Conservation (phyloP, 2,113 vertebrate species). For the Chascanopsetta lugubris region DNA sequence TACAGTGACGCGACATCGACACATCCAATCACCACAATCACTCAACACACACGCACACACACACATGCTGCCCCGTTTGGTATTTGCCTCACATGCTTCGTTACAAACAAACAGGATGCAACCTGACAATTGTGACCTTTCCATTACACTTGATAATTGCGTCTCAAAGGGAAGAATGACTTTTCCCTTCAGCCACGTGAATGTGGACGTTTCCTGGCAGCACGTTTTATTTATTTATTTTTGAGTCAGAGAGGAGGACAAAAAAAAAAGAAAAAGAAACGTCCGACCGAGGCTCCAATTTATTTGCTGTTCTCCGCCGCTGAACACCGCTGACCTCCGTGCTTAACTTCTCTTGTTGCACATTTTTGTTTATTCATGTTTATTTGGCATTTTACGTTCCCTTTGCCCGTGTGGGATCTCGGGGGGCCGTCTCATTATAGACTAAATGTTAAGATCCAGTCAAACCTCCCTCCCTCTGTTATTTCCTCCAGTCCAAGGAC, state of each 20-base stretch:
- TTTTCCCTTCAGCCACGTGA: slow-evolving; percentile 17
- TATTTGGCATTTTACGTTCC: slow-evolving; percentile 27
- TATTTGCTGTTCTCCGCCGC: slow-evolving; percentile 15
- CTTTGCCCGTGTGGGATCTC: slow-evolving; percentile 22
- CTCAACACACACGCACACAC: too few species aligned
- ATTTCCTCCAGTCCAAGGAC: slow-evolving; percentile 13
- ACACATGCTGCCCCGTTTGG: not conserved
- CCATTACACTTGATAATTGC: slow-evolving; percentile 37
- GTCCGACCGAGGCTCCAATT: slow-evolving; percentile 10
- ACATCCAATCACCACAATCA: slow-evolving; percentile 6
- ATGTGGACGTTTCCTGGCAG: slow-evolving; percentile 37
- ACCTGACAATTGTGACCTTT: slow-evolving; percentile 50
- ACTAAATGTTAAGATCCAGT: slow-evolving; percentile 37
- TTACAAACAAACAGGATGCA: slow-evolving; percentile 26
- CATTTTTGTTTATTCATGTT: slow-evolving; percentile 12
- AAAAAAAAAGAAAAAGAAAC: too few species aligned
- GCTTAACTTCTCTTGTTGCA: not conserved
- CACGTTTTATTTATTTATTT: slow-evolving; percentile 12
- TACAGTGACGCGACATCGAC: not conserved
- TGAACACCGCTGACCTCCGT: not conserved
- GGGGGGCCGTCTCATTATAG: slow-evolving; percentile 29
- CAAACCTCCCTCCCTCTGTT: not conserved
- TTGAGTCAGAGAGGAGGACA: slow-evolving; percentile 6
- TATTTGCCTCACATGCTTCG: slow-evolving; percentile 34
- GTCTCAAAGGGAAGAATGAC: slow-evolving; percentile 29